These are phyloP conservation scores for Coptodon rendalli DNA, from an alignment of 2,113 vertebrate species.

Conservation along the genomic window DNA sequence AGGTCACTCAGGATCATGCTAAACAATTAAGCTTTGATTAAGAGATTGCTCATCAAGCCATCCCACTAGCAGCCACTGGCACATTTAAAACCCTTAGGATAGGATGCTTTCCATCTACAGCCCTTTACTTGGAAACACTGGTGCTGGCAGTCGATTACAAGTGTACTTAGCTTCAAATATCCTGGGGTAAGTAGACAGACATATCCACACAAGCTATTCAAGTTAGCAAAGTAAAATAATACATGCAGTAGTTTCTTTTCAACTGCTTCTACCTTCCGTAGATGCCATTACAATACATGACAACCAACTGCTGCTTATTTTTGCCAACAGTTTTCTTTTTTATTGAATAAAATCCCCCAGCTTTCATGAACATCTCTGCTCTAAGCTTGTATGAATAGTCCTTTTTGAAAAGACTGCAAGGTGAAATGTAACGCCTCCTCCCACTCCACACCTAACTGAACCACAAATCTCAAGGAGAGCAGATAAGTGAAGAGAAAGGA, in stretches of 20 bases:
- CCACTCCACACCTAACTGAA: constrained; percentile 1
- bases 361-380: constrained; percentile 28
- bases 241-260: constrained; percentile 4
- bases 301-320: constrained; percentile 24
- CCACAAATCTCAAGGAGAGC: constrained; percentile 28
- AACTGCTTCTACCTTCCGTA: constrained; percentile 3
- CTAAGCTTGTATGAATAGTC: constrained; percentile 31
- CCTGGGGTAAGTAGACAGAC: neutral
- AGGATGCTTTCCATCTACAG: neutral
- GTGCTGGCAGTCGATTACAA: neutral
- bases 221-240: neutral
- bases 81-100: constrained; percentile 11
- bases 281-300: constrained; percentile 20
- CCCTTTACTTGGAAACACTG: neutral
- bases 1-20: constrained; percentile 72
- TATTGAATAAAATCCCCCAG: constrained; percentile 20
- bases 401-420: constrained; percentile 46
- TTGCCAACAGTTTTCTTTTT: constrained; percentile 2
- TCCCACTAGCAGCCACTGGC: constrained; percentile 22
- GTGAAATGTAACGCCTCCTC: constrained; percentile 33
- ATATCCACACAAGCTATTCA: neutral
- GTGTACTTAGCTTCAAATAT: neutral
- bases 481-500: neutral
- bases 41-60: constrained; percentile 70
- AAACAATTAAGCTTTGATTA: constrained; percentile 76